phyloP scores from a whole-genome alignment of 2,797 vertebrate genomes.

The Dipus sagitta region DNA sequence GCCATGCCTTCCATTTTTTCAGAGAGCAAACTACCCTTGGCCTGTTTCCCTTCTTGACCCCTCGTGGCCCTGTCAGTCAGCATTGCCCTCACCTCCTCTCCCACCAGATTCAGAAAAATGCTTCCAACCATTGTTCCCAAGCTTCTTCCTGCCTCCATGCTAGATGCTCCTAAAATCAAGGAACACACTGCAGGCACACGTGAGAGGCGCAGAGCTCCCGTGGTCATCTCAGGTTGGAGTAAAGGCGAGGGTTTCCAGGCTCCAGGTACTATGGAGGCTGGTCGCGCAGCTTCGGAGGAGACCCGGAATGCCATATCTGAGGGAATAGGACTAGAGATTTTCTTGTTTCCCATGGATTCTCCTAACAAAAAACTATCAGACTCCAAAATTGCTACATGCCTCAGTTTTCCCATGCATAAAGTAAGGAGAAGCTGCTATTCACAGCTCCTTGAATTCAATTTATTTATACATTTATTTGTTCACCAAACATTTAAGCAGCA shows the following conservation, averaged over 20 bases:
- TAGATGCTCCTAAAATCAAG: not conserved
- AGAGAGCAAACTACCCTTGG: not conserved
- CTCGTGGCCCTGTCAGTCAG: not conserved
- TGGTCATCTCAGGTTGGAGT: too few species aligned
- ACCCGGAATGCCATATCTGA: not conserved
- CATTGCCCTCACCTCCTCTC: not conserved
- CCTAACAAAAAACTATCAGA: not conserved
- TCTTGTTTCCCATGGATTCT: not conserved
- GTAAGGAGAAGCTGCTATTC: not conserved
- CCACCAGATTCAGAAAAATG: not conserved
- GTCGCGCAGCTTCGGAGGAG: not conserved
- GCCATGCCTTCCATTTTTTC: not conserved
- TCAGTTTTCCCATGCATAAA: not conserved
- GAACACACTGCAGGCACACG: not conserved
- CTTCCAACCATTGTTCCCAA: not conserved
- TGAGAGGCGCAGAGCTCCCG: fast-evolving
- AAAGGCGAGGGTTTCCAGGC: not conserved
- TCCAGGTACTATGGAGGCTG: too few species aligned
- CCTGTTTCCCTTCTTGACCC: not conserved
- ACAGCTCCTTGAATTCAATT: not conserved
- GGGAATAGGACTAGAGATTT: not conserved
- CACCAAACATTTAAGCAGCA: not conserved
- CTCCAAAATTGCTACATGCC: not conserved
- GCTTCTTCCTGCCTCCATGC: not conserved
- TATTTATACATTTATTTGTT: not conserved